These are phyloP conservation scores for Zosterops pallidus DNA, from an alignment of 2,113 vertebrate genomes.

Conservation along the genomic window DNA sequence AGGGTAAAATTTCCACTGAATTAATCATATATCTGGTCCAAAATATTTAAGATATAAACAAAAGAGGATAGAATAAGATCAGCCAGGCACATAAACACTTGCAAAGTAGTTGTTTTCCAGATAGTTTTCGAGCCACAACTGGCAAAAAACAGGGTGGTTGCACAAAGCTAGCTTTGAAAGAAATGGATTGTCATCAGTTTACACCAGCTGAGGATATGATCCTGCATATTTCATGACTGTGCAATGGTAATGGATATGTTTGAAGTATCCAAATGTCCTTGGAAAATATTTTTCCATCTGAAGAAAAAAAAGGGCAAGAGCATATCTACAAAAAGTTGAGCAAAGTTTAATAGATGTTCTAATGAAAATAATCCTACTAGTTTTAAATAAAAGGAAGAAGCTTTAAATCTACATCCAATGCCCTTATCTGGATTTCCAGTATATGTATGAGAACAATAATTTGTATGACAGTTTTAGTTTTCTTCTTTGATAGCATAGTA, in stretches of 20 bases:
- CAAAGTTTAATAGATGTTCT: background rate
- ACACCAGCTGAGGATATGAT: background rate
- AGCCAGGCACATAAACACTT: conserved; percentile 31
- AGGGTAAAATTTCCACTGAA: conserved; percentile 48
- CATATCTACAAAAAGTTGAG: background rate
- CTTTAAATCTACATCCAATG: background rate
- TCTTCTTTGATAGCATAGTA: background rate
- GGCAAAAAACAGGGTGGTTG: background rate
- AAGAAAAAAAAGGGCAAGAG: background rate
- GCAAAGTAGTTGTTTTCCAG: conserved; percentile 48
- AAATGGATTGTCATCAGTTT: conserved; percentile 32
- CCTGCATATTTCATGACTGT: background rate
- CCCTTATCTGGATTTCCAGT: background rate
- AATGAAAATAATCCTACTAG: background rate
- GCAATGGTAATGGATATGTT: background rate
- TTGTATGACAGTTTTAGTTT: background rate
- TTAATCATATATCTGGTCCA: conserved; percentile 38
- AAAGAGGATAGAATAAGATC: conserved; percentile 37
- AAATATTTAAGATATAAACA: conserved; percentile 51
- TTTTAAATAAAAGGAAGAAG: background rate
- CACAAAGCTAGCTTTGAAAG: conserved; percentile 40
- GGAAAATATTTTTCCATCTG: background rate
- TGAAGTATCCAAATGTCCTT: background rate
- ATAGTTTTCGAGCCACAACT: conserved; percentile 46
- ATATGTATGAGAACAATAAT: background rate